Percentiles rank a stretch among this genome's conserved stretches.
These are phyloP conservation scores for Whitmania pigra DNA, from an alignment of 1,140 invertebrate genomes.

Conservation along the genomic window DNA sequence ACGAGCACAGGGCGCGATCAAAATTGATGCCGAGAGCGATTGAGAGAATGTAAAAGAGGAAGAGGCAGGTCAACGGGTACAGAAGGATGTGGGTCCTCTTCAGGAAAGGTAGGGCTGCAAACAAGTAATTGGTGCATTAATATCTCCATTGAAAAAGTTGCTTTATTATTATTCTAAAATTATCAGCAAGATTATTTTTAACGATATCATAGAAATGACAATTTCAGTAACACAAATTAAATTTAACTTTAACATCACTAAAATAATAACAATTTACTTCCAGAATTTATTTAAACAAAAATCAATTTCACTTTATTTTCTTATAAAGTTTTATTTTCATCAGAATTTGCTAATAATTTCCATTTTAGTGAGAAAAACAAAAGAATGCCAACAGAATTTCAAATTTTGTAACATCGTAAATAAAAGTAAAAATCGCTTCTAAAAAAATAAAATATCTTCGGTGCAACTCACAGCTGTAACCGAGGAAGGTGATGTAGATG, in stretches of 20 bases:
- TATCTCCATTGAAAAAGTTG: no score
- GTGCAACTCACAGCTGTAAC: slow-evolving; percentile 73
- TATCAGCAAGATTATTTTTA: no score
- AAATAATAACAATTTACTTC: no score
- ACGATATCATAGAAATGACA: no score
- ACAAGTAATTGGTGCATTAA: neutral
- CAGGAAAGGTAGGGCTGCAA: slow-evolving; percentile 74
- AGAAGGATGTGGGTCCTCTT: slow-evolving; percentile 76
- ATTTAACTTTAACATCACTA: no score
- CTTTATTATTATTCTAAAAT: no score
- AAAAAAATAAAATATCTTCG: neutral
- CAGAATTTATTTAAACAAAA: no score
- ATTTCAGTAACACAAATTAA: no score
- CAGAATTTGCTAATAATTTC: no score
- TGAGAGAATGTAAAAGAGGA: slow-evolving; percentile 67
- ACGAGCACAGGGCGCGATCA: slow-evolving; percentile 34
- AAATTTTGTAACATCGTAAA: neutral
- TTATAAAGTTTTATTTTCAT: no score
- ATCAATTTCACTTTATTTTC: no score
- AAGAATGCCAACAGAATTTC: no score
- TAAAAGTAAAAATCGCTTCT: slow-evolving; percentile 13
- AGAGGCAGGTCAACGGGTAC: slow-evolving; percentile 64
- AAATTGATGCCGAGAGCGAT: slow-evolving; percentile 50
- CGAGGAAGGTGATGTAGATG: slow-evolving; percentile 91
- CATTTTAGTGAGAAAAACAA: neutral